Conservation (phyloP, 2,797 vertebrate genomes). For the Urophycis tenuis region DNA sequence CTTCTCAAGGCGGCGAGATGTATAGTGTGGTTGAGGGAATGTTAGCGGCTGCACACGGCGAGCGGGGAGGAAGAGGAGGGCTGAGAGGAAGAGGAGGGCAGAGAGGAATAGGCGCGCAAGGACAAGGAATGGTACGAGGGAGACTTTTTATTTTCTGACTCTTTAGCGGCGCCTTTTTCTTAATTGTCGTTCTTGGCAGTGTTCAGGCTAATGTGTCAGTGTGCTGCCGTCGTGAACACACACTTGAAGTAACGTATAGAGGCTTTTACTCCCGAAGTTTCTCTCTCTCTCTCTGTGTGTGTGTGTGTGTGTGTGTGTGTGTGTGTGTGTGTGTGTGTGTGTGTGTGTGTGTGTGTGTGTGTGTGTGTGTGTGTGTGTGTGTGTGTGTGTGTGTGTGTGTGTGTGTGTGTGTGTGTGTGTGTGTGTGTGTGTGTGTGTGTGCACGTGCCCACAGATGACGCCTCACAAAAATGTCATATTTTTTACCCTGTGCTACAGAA, state of each 20-base stretch:
- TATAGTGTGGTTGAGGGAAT: neutral
- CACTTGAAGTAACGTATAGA: neutral
- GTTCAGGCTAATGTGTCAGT: conserved; percentile 24
- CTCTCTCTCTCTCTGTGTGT: too few relatives aligned
- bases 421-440: neutral
- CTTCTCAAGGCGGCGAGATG: neutral
- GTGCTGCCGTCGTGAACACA: conserved; percentile 28
- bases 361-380: too few relatives aligned
- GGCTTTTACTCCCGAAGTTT: neutral
- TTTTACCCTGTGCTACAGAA: neutral
- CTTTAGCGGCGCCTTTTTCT: conserved; percentile 29
- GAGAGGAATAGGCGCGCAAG: conserved; percentile 34
- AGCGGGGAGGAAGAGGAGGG: conserved; percentile 18
- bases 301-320: neutral
- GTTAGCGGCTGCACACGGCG: neutral
- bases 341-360: neutral
- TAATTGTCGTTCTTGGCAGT: conserved; percentile 31
- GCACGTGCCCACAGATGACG: neutral
- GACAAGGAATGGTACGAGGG: conserved; percentile 36
- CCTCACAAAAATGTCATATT: neutral
- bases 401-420: too few relatives aligned
- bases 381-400: neutral
- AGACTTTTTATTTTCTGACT: conserved; percentile 47
- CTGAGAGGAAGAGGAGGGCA: conserved; percentile 19
- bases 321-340: neutral